A percentile compares a stretch with the other conserved stretches of the same genome.
Conservation (phyloP, 2,888 invertebrate genomes). For the Latrodectus elegans region DNA sequence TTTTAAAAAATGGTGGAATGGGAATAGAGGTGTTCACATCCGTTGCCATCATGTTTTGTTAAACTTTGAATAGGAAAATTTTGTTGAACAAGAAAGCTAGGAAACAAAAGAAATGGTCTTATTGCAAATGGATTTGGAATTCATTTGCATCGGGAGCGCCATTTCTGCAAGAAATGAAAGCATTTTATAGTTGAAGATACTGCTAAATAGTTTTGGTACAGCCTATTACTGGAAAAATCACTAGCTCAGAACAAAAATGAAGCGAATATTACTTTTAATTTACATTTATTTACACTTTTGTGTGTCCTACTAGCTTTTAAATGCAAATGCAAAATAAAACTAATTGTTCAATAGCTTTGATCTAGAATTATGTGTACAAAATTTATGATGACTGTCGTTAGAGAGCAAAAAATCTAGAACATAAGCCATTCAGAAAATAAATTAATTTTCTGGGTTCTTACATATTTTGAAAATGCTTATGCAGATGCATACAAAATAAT, state of each 20-base stretch:
- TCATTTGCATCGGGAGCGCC: constrained; percentile 51
- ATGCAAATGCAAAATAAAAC: background rate
- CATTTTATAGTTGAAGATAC: constrained; percentile 21
- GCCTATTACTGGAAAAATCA: constrained; percentile 23
- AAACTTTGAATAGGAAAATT: constrained; percentile 61
- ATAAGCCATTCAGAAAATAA: no score
- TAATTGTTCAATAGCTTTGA: no score
- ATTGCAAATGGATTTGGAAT: constrained; percentile 42
- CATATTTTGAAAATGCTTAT: no score
- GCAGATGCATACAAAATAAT: no score
- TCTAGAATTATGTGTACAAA: no score
- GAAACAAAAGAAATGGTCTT: constrained; percentile 60
- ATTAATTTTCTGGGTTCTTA: no score
- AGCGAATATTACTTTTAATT: background rate
- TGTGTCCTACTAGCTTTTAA: background rate
- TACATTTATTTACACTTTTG: background rate
- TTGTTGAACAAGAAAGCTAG: constrained; percentile 42
- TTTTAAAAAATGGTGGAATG: background rate
- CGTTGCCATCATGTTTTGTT: constrained; percentile 54
- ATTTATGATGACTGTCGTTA: no score
- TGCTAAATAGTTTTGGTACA: background rate
- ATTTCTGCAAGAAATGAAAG: constrained; percentile 8
- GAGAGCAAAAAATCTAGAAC: no score
- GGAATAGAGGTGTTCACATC: constrained; percentile 28
- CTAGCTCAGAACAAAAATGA: constrained; percentile 25